Percentiles rank a stretch among this genome's conserved stretches.
Evolutionary conservation across 2,113 vertebrate genomes (phyloP).

Genomic region (Crotalus horridus): DNA sequence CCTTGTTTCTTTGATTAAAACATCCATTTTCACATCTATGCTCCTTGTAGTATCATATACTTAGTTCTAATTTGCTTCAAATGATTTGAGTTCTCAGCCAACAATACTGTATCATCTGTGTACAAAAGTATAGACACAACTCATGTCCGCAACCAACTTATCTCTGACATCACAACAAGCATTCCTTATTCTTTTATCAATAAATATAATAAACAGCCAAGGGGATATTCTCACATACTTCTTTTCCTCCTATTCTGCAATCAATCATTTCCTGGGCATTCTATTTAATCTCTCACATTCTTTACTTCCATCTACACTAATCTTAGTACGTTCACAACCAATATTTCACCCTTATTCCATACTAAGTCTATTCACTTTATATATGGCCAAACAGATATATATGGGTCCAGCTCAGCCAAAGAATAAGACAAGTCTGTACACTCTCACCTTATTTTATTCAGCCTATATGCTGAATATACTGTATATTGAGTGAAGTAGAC

Average conservation of each 20-base stretch:
- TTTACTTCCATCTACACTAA: background rate
- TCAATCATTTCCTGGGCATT: background rate
- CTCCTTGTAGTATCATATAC: background rate
- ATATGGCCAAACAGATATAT: background rate
- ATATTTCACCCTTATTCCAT: background rate
- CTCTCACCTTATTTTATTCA: background rate
- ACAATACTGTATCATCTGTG: background rate
- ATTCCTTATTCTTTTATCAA: background rate
- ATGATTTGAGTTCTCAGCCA: background rate
- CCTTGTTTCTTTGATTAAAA: background rate
- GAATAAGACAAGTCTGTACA: background rate
- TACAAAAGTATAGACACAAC: background rate
- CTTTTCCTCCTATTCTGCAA: background rate
- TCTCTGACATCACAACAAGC: background rate
- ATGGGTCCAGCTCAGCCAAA: background rate
- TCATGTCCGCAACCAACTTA: background rate
- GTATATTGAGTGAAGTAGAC: background rate
- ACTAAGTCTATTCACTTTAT: background rate
- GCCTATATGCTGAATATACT: background rate
- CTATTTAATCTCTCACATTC: background rate
- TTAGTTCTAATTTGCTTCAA: no score
- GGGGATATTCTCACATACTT: background rate
- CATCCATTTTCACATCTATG: background rate
- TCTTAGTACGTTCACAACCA: background rate
- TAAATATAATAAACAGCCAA: background rate